Conservation (phyloP, 2,888 invertebrate species). For the Drosophila maculinotata region DNA sequence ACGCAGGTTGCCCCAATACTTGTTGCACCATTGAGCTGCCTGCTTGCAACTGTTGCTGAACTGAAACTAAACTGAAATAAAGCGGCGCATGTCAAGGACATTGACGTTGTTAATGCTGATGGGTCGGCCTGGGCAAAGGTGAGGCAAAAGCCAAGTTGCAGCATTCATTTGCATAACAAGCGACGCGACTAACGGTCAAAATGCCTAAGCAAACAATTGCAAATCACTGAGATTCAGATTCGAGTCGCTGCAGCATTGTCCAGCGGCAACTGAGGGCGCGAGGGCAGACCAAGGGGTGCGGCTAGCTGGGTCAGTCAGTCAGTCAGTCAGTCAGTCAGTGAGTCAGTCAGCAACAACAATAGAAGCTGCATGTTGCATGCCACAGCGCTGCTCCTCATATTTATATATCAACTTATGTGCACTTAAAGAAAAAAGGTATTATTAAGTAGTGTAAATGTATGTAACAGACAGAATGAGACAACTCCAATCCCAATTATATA, state of each 20-base stretch:
- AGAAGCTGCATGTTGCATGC: constrained; percentile 47
- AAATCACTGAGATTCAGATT: constrained; percentile 40
- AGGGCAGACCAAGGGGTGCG: constrained; percentile 26
- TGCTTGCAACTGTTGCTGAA: neutral
- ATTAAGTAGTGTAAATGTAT: too few species aligned
- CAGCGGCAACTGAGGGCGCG: constrained; percentile 3
- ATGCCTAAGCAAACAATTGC: constrained; percentile 60
- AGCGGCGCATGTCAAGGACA: constrained; percentile 62
- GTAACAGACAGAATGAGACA: too few species aligned
- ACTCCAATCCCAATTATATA: too few species aligned
- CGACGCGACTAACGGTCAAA: constrained; percentile 43
- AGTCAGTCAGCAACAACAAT: constrained; percentile 11
- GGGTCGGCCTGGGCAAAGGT: constrained; percentile 49
- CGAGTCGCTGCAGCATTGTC: constrained; percentile 24
- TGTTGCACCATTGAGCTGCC: constrained; percentile 24
- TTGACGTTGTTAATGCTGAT: constrained; percentile 19
- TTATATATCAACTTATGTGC: constrained; percentile 17
- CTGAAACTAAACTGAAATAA: constrained; percentile 3
- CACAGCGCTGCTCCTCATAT: constrained; percentile 55
- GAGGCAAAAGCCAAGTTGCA: constrained; percentile 26
- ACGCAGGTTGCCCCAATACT: constrained; percentile 30
- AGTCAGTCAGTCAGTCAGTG: constrained; percentile 14
- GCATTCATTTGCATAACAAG: constrained; percentile 65
- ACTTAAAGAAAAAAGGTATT: neutral
- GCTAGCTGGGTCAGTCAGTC: constrained; percentile 24